A percentile compares a stretch with the other conserved stretches of the same genome.
Evolutionary conservation across 2,888 invertebrate species (phyloP).

Genomic region (Yponomeuta sedellus): DNA sequence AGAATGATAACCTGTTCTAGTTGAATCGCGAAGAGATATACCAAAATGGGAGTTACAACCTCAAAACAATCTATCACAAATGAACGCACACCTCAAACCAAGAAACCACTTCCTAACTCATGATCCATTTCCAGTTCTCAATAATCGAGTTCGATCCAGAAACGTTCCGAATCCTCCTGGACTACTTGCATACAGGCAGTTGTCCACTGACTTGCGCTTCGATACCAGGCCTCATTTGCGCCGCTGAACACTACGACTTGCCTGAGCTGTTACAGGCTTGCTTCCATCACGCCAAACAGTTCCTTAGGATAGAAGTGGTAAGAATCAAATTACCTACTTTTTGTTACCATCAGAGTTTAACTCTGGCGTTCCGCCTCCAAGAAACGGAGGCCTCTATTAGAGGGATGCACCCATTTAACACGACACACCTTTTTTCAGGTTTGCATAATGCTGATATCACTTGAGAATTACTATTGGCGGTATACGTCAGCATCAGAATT

Average conservation of each 20-base stretch:
- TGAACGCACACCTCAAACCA: too few species aligned
- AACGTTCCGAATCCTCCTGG: conserved; percentile 91
- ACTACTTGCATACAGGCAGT: conserved; percentile 94
- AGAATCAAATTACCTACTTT: conserved; percentile 29
- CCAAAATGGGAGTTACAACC: too few species aligned
- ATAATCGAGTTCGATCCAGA: conserved; percentile 97
- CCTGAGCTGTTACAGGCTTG: conserved; percentile 95
- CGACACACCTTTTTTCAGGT: conserved; percentile 63
- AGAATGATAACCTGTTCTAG: too few species aligned
- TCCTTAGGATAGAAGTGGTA: conserved; percentile 92
- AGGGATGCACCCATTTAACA: too few species aligned
- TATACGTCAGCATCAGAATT: conserved; percentile 95
- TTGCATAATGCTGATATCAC: conserved; percentile 93
- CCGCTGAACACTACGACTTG: conserved; percentile 95
- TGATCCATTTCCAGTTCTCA: conserved; percentile 79
- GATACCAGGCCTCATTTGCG: conserved; percentile 94
- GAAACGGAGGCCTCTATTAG: too few species aligned
- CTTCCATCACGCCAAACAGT: conserved; percentile 96
- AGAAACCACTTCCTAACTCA: too few species aligned
- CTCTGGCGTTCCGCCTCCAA: too few species aligned
- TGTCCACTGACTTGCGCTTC: conserved; percentile 94
- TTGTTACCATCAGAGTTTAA: not conserved
- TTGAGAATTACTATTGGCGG: conserved; percentile 97
- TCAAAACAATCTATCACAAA: too few species aligned
- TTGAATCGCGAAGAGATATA: too few species aligned